Evolutionary conservation across 2,888 invertebrate genomes (phyloP).

Genomic region (Cerastis leucographa): DNA sequence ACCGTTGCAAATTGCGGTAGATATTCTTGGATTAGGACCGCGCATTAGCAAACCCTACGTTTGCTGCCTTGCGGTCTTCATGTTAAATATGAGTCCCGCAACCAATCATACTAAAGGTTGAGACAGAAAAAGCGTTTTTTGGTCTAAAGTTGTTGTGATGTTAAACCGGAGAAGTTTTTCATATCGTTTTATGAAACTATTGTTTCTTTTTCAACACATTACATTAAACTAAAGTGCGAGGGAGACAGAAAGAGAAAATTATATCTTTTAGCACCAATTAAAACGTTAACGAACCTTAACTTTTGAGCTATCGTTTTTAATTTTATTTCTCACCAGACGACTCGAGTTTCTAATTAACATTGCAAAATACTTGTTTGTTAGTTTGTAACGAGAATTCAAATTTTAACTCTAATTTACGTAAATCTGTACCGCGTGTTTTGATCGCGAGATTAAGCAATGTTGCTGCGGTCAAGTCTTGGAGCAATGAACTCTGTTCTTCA

Average conservation of each 20-base stretch:
- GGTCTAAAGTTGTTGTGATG: too few species aligned
- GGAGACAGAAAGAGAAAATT: neutral
- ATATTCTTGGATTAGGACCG: neutral
- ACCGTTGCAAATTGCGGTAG: neutral
- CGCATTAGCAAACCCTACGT: neutral
- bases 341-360: conserved; percentile 45
- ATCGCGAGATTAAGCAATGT: conserved; percentile 8
- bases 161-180: neutral
- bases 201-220: neutral
- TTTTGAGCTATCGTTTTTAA: conserved; percentile 40
- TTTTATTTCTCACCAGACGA: conserved; percentile 29
- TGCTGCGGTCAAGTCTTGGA: conserved; percentile 7
- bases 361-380: conserved; percentile 48
- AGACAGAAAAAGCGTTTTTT: neutral
- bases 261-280: conserved; percentile 14
- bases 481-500: conserved; percentile 6
- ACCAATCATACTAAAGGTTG: too few species aligned
- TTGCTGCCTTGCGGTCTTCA: neutral
- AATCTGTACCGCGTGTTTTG: conserved; percentile 15
- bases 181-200: neutral
- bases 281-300: conserved; percentile 26
- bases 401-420: conserved; percentile 26
- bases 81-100: neutral
- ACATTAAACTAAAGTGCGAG: neutral
- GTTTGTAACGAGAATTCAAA: conserved; percentile 51